phyloP scores from a whole-genome alignment of 2,797 vertebrate species.

The Etheostoma nigrum region DNA sequence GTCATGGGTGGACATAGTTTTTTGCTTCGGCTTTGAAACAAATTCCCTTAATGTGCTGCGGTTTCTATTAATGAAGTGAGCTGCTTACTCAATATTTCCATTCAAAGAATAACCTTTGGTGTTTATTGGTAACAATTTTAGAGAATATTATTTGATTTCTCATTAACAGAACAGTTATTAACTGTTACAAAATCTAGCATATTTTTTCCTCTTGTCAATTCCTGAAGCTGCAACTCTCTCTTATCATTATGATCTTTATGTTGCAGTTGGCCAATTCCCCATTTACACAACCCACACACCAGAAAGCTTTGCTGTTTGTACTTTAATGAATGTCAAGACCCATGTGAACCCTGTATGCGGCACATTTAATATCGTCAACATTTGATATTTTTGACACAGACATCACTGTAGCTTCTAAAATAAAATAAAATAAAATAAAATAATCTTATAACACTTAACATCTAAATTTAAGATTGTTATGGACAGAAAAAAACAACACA shows the following conservation, averaged over 20 bases:
- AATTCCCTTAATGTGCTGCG: constrained; percentile 59
- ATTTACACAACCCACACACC: constrained; percentile 34
- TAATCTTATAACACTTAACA: background rate
- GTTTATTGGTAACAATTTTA: constrained; percentile 47
- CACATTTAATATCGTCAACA: constrained; percentile 13
- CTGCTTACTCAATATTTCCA: constrained; percentile 41
- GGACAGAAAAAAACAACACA: background rate
- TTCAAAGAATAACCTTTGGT: constrained; percentile 66
- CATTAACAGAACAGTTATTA: constrained; percentile 57
- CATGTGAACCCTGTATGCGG: constrained; percentile 6
- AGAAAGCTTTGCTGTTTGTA: constrained; percentile 24
- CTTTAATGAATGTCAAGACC: constrained; percentile 27
- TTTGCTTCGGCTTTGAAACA: constrained; percentile 68
- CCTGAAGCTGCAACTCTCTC: constrained; percentile 13
- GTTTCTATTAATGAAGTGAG: constrained; percentile 45
- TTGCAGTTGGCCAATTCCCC: constrained; percentile 20
- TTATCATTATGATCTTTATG: constrained; percentile 41
- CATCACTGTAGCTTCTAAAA: constrained; percentile 10
- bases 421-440: constrained; percentile 16
- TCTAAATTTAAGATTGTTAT: background rate
- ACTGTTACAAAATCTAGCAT: constrained; percentile 32
- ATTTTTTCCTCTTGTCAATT: constrained; percentile 43
- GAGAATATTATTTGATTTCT: constrained; percentile 58
- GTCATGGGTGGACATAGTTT: constrained; percentile 67
- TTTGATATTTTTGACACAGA: background rate